phyloP scores from a whole-genome alignment of 2,888 invertebrate species.

The Odontomyia ornata region DNA sequence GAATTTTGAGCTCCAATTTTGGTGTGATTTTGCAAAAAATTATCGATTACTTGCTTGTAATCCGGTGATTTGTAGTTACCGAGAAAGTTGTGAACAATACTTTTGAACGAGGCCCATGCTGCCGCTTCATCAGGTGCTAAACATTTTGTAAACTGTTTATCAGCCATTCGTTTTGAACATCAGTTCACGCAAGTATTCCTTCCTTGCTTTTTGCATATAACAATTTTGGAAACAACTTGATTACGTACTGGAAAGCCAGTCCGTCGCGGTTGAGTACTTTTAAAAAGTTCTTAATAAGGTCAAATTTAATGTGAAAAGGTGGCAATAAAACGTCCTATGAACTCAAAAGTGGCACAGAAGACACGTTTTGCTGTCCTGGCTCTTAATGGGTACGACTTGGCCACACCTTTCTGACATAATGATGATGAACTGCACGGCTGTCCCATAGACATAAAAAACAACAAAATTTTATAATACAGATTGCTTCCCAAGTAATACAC shows the following conservation, averaged over 20 bases:
- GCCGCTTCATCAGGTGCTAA: background rate
- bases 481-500: background rate
- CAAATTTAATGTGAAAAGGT: background rate
- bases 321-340: background rate
- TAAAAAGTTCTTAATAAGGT: conserved; percentile 8
- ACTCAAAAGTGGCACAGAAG: background rate
- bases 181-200: background rate
- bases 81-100: conserved; percentile 13
- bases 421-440: background rate
- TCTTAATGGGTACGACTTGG: conserved; percentile 16
- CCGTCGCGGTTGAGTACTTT: conserved; percentile 1
- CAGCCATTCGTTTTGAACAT: conserved; percentile 8
- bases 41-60: conserved; percentile 6
- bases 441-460: too few relatives aligned
- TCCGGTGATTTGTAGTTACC: conserved; percentile 13
- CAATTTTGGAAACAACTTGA: conserved; percentile 8
- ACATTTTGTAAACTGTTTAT: background rate
- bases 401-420: conserved; percentile 19
- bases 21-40: background rate
- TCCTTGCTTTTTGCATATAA: conserved; percentile 11
- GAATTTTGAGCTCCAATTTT: background rate
- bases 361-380: conserved; percentile 14
- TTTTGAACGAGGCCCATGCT: conserved; percentile 9
- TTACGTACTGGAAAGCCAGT: conserved; percentile 15
- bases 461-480: background rate